A percentile compares a stretch with the other conserved stretches of the same genome.
These are phyloP conservation scores for Gallinago jamesoni DNA, from an alignment of 2,113 vertebrate genomes.

Conservation along the genomic window DNA sequence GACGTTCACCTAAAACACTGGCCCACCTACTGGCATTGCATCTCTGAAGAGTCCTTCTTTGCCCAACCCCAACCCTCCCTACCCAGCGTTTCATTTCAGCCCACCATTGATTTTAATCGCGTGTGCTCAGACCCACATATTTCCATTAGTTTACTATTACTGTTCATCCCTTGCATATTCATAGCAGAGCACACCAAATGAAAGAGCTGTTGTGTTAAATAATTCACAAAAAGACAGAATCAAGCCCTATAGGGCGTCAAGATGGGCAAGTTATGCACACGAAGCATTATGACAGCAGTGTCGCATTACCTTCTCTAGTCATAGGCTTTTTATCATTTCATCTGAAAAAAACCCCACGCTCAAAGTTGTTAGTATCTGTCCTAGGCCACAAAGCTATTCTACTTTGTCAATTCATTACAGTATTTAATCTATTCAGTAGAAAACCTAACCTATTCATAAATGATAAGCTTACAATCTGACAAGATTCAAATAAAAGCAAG, in stretches of 20 bases:
- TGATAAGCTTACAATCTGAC: background rate
- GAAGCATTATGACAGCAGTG: background rate
- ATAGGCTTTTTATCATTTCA: background rate
- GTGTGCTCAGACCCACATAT: background rate
- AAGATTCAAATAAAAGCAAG: background rate
- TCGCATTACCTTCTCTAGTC: background rate
- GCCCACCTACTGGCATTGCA: background rate
- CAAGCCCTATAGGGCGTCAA: background rate
- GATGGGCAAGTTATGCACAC: background rate
- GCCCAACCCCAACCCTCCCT: background rate
- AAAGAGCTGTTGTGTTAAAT: background rate
- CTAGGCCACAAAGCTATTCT: background rate
- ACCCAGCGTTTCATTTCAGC: background rate
- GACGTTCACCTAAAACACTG: background rate
- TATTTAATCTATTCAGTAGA: background rate
- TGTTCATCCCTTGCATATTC: background rate
- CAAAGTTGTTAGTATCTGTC: background rate
- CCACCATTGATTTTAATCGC: background rate
- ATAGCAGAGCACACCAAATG: background rate
- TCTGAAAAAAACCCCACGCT: background rate
- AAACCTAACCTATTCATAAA: background rate
- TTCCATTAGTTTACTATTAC: background rate
- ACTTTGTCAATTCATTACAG: background rate
- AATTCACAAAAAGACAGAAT: background rate
- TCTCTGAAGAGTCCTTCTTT: background rate